Percentiles rank a stretch among this genome's conserved stretches.
Evolutionary conservation across 2,888 invertebrate genomes (phyloP).

Genomic region (Trissolcus japonicus): DNA sequence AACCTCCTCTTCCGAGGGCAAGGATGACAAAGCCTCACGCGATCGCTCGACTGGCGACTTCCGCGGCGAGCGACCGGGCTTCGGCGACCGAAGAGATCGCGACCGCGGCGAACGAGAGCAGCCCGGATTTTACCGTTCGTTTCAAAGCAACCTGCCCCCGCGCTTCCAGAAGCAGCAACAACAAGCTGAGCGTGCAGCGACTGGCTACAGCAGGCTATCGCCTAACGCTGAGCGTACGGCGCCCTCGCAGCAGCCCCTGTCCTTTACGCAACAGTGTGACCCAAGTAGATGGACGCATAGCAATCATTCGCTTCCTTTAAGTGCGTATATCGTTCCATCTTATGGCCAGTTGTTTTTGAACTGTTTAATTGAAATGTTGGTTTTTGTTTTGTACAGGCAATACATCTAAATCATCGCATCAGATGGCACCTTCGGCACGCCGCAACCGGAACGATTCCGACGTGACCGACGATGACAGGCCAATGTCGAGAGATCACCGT

Average conservation of each 20-base stretch:
- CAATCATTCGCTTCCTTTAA: constrained; percentile 67
- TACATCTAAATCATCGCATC: constrained; percentile 66
- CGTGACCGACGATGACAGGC: constrained; percentile 70
- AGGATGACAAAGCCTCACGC: constrained; percentile 55
- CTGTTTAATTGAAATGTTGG: not conserved
- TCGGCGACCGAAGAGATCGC: constrained; percentile 70
- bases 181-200: constrained; percentile 75
- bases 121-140: constrained; percentile 84
- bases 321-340: constrained; percentile 54
- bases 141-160: constrained; percentile 90
- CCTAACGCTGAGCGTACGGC: constrained; percentile 71
- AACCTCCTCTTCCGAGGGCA: constrained; percentile 66
- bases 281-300: constrained; percentile 71
- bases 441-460: constrained; percentile 72
- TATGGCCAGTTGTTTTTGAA: constrained; percentile 18
- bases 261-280: constrained; percentile 73
- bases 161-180: constrained; percentile 87
- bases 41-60: constrained; percentile 63
- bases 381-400: constrained; percentile 55
- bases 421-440: constrained; percentile 65
- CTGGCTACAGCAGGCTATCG: constrained; percentile 69
- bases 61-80: constrained; percentile 54
- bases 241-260: constrained; percentile 59
- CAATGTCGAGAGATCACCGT: constrained; percentile 61
- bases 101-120: constrained; percentile 75